Evolutionary conservation across 2,888 invertebrate genomes (phyloP), one percentile per base, ranked within the genome.

Genomic region (Brenthis daphne): DNA sequence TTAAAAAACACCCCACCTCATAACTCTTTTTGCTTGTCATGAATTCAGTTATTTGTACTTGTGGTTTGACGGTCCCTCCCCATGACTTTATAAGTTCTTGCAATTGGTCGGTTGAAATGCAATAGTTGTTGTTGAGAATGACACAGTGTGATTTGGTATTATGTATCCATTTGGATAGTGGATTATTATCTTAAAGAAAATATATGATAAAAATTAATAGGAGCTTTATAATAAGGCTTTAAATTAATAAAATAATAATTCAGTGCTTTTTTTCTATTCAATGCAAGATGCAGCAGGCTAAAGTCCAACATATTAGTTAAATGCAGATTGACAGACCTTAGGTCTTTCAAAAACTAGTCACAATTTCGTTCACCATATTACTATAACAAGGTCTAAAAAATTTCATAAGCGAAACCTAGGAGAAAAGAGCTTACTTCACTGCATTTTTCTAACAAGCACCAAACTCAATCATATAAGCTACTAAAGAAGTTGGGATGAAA

Each of bases 11-110:
- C 3, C 43, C 70, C 66, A 95, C 95, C 93, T 98, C 98, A 82
- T 98, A 96, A 56, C 95, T 94, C 80, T 98, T 98, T 84, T 98
- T 98, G 61, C 93, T 91, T 3, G 94, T 95, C 96, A 97, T 97
- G 77, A 96, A 96, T 74, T 95, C 94, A n/a, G 94, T 93, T 11
- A 96, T 87, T 72, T 85, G 83, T 8, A 91, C 85, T 65, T 90
- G 86, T 0, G 86, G 77, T 5, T 78, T 77, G 0, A 88, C 72
- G 0, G 79, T 73, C 0, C 92, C 87, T 0, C 88, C 87, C 82
- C 88, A 85, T 0, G 73, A 63, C 29, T 74, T 75, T 47, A 94
- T 84, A 63, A 84, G 83, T 2, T 83, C 75, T 73, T 88, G 80
- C 47, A 94, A 81, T 67, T 89, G 85, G 0, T 87, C 83, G 6